Conservation (phyloP, 2,888 invertebrate genomes). For the Rhagonycha lutea region DNA sequence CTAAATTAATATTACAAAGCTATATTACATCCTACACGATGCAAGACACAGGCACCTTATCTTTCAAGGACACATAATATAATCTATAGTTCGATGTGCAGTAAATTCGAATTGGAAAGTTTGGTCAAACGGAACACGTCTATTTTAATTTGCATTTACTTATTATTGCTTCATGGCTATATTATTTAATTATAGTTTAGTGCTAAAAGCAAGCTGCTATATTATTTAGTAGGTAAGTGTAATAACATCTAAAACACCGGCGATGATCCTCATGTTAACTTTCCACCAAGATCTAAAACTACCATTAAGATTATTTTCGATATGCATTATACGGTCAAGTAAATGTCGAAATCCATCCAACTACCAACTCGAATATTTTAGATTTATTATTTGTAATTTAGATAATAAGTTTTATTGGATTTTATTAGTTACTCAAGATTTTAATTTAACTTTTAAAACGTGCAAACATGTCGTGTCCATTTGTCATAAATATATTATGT, state of each 20-base stretch:
- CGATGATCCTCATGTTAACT: not conserved
- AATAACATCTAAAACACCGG: not conserved
- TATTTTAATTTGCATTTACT: constrained; percentile 15
- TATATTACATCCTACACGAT: constrained; percentile 15
- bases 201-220: constrained; percentile 13
- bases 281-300: not conserved
- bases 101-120: constrained; percentile 26
- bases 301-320: not conserved
- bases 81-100: constrained; percentile 29
- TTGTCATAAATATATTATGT: not conserved
- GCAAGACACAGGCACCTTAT: constrained; percentile 28
- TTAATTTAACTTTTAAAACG: not conserved
- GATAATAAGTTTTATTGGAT: constrained; percentile 20
- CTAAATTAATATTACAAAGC: constrained; percentile 18
- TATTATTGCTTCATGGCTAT: constrained; percentile 21
- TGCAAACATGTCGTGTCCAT: not conserved
- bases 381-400: not conserved
- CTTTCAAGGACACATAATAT: constrained; percentile 19
- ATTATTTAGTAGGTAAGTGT: not conserved
- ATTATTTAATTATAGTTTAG: constrained; percentile 10
- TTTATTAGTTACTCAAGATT: constrained; percentile 19
- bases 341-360: not conserved
- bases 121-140: constrained; percentile 23
- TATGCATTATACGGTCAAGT: not conserved
- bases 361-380: not conserved